These are phyloP conservation scores for Drosophila limbata DNA, from an alignment of 2,888 invertebrate genomes.

Conservation along the genomic window DNA sequence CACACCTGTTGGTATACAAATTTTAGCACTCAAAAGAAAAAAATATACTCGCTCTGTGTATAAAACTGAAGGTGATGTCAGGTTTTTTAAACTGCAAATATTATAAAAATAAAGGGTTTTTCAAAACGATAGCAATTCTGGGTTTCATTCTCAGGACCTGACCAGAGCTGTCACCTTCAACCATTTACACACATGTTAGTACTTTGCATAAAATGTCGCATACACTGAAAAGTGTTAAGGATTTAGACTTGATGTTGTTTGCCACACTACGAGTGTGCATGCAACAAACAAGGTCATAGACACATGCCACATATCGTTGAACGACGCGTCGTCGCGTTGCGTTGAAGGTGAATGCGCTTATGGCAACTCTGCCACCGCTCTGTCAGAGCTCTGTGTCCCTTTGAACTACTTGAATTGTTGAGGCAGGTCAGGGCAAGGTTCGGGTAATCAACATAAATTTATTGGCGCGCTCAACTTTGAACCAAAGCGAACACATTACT, in stretches of 20 bases:
- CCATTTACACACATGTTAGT: neutral
- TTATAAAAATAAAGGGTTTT: too few species aligned
- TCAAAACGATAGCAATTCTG: too few species aligned
- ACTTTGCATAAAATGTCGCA: slow-evolving; percentile 4
- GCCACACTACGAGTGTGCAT: neutral
- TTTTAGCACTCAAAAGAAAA: too few species aligned
- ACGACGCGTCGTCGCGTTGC: neutral
- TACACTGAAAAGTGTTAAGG: slow-evolving; percentile 2
- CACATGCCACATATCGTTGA: slow-evolving; percentile 23
- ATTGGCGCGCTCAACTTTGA: slow-evolving; percentile 65
- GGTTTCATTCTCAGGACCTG: too few species aligned
- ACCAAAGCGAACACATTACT: slow-evolving; percentile 25
- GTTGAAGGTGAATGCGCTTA: slow-evolving; percentile 36
- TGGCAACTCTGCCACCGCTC: neutral
- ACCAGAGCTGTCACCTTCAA: slow-evolving; percentile 5
- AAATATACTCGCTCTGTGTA: too few species aligned
- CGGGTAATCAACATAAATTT: slow-evolving; percentile 14
- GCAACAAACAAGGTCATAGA: slow-evolving; percentile 22
- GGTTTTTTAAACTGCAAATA: too few species aligned
- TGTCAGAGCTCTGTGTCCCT: neutral
- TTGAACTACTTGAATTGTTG: slow-evolving; percentile 10
- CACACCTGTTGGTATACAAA: too few species aligned
- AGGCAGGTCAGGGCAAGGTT: slow-evolving; percentile 15
- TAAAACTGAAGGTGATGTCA: too few species aligned
- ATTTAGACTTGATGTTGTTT: slow-evolving; percentile 2